Evolutionary conservation across 2,797 vertebrate genomes (phyloP).

Genomic region (Lophotriccus pileatus): DNA sequence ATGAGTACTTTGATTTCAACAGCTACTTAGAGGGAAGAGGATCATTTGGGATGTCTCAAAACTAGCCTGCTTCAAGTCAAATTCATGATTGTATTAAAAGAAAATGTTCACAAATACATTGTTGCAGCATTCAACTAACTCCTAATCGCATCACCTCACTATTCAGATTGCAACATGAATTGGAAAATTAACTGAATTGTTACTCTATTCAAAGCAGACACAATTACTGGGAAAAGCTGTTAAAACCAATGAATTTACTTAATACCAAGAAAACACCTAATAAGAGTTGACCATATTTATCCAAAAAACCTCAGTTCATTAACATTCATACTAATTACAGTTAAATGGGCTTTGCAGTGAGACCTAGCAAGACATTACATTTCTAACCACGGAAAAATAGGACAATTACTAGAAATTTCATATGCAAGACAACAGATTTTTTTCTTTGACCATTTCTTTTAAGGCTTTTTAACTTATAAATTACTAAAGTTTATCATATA

Average conservation of each 20-base stretch:
- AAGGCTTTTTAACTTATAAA: neutral
- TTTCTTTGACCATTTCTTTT: neutral
- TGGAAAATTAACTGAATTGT: conserved; percentile 5
- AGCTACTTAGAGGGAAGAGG: neutral
- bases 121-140: neutral
- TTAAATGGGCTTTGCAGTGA: neutral
- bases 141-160: neutral
- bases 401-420: neutral
- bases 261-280: neutral
- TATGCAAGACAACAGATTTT: neutral
- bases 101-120: neutral
- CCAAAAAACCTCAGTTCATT: neutral
- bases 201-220: neutral
- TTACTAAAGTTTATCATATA: neutral
- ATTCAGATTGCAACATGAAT: neutral
- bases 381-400: neutral
- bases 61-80: neutral
- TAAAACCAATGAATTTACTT: neutral
- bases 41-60: neutral
- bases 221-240: neutral
- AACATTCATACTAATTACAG: neutral
- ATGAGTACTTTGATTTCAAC: neutral
- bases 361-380: neutral
- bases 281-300: neutral
- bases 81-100: neutral